Base-by-base conservation (phyloP, 2,888 invertebrate genomes). In the Petrolisthes manimaculis region DNA sequence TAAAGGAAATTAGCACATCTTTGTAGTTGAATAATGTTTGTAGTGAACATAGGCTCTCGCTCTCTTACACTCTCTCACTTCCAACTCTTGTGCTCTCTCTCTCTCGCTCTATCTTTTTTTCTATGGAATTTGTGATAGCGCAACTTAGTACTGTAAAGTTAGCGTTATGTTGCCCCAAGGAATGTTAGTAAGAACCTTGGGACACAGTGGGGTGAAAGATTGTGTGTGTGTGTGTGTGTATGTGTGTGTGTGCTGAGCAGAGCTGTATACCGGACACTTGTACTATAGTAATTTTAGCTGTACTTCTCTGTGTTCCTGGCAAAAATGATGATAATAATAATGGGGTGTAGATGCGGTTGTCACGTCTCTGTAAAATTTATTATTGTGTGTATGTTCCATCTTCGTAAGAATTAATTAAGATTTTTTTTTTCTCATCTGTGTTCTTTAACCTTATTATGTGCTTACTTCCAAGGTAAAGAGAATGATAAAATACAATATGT, bases 51-150 rank as follows among this genome's bases (percentile, higher is more conserved):
- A 84, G 84, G 61, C 86, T 86, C 85, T 84, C 77, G 24, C 55
- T 80, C 61, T 61, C 61, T 18, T 61, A 9, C 71, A 21, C 71
- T n/a, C 2, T 71, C 71, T 71, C 71, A n/a, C 12, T 71, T 37
- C 37, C 37, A 37, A 37, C 71, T n/a, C n/a, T 69, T n/a, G 61
- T 54, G 61, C 56, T 80, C 37, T 82, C 82, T 82, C n/a, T 80
- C 24, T 82, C 69, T 82, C 6, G 37, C 18, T 67, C 37, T 69
- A 55, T 82, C 53, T 83, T 67, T 83, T 83, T 75, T 75, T 84
- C 88, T 88, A 84, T 88, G 84, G 84, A 84, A 88, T 88, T 88
- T 88, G 88, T 88, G 88, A 88, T 88, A 88, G 88, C 84, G 88
- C 88, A 88, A 84, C 84, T 81, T 88, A 84, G 88, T 84, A 12